Percentiles rank a stretch among this genome's conserved stretches.
These are phyloP conservation scores for Eupithecia inturbata DNA, from an alignment of 2,888 invertebrate genomes.

Conservation along the genomic window DNA sequence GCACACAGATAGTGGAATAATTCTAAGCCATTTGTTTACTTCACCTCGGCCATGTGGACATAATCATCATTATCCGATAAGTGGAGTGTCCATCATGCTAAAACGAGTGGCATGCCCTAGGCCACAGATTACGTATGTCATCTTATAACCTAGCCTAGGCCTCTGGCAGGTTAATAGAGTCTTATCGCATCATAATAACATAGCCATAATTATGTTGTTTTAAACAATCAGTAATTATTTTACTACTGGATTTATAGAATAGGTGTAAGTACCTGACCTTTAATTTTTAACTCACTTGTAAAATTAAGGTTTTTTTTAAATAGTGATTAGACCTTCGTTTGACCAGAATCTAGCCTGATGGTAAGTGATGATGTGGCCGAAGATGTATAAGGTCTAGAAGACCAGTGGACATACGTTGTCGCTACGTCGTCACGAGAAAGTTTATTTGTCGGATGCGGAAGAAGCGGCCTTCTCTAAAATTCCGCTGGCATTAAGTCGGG, in stretches of 20 bases:
- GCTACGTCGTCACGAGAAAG: too few relatives aligned
- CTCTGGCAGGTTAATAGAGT: neutral
- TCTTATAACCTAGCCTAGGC: neutral
- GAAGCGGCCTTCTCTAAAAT: constrained; percentile 50
- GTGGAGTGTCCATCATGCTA: neutral
- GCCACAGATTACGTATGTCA: neutral
- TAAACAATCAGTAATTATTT: neutral
- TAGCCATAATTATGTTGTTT: neutral
- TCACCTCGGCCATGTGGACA: neutral
- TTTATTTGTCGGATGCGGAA: constrained; percentile 50
- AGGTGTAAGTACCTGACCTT: neutral
- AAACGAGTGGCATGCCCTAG: neutral
- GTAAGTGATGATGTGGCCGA: too few relatives aligned
- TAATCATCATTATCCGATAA: constrained; percentile 4
- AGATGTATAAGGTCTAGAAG: too few relatives aligned
- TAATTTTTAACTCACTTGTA: too few relatives aligned
- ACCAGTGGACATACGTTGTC: constrained; percentile 38
- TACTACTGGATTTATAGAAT: neutral
- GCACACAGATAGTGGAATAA: neutral
- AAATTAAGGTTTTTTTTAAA: too few relatives aligned
- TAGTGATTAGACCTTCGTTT: too few relatives aligned
- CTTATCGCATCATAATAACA: neutral
- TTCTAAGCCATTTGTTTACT: neutral
- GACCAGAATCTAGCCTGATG: too few relatives aligned
- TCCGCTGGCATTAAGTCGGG: constrained; percentile 55